These are phyloP conservation scores for Pygmarrhopalites habei DNA, from an alignment of 1,140 invertebrate species.

Conservation along the genomic window DNA sequence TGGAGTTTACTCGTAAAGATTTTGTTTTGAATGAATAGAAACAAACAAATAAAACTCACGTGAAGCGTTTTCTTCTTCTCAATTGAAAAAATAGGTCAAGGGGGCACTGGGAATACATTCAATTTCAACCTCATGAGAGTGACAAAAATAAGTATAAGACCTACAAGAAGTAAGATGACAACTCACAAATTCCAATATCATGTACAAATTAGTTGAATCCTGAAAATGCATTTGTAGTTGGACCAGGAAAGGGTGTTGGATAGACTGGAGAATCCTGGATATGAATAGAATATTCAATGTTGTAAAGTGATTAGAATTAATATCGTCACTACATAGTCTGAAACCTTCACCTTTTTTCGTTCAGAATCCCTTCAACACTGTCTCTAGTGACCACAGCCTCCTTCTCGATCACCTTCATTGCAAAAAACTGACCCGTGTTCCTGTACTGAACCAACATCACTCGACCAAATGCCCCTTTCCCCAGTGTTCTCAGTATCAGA, in stretches of 20 bases:
- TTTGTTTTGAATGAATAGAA: too few species aligned
- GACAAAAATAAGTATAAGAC: too few species aligned
- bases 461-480: slow-evolving; percentile 95
- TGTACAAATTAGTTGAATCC: slow-evolving; percentile 59
- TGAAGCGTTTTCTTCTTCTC: slow-evolving; percentile 22
- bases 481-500: slow-evolving; percentile 43
- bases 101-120: too few species aligned
- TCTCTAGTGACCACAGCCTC: slow-evolving; percentile 60
- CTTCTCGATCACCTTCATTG: slow-evolving; percentile 88
- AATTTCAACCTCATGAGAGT: too few species aligned
- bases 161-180: too few species aligned
- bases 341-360: too few species aligned
- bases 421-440: slow-evolving; percentile 61
- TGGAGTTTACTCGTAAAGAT: too few species aligned
- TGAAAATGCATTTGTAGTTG: slow-evolving; percentile 34
- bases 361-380: not conserved
- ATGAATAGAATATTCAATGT: too few species aligned
- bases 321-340: too few species aligned
- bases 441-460: slow-evolving; percentile 99
- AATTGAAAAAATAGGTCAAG: slow-evolving; percentile 61
- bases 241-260: not conserved
- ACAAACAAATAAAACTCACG: slow-evolving; percentile 40
- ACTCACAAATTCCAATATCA: slow-evolving; percentile 58
- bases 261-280: not conserved
- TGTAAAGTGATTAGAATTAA: too few species aligned